Percentiles rank a stretch among this genome's conserved stretches.
Conservation (phyloP, 2,888 invertebrate species). For the Lithophane ornitopus region DNA sequence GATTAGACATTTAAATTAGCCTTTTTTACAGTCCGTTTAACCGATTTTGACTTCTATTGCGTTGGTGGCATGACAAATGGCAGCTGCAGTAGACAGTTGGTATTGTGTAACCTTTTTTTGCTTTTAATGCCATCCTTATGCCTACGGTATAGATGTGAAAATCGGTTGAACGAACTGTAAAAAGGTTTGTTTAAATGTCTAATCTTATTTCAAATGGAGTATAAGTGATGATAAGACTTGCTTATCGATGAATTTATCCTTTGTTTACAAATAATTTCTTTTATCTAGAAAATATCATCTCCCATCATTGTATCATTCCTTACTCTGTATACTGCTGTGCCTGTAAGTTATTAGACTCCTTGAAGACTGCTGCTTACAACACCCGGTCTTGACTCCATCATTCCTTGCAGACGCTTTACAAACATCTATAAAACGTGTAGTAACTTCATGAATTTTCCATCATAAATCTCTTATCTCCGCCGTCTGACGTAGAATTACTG, state of each 20-base stretch:
- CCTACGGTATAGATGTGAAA: too few relatives aligned
- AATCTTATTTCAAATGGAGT: too few relatives aligned
- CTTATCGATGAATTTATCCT: not conserved
- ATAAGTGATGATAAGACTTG: not conserved
- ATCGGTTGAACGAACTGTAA: too few relatives aligned
- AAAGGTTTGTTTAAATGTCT: too few relatives aligned
- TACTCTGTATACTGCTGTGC: not conserved
- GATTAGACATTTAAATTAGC: too few relatives aligned
- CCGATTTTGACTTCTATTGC: too few relatives aligned
- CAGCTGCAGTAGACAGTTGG: too few relatives aligned
- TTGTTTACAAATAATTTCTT: not conserved
- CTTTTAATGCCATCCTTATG: too few relatives aligned
- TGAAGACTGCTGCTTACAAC: not conserved
- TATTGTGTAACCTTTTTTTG: too few relatives aligned
- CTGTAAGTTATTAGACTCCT: not conserved
- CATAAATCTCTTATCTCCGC: conserved; percentile 51
- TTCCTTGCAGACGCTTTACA: not conserved
- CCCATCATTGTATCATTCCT: not conserved
- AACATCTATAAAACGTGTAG: conserved; percentile 5
- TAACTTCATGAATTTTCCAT: conserved; percentile 35
- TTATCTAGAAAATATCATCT: not conserved
- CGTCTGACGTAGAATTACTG: conserved; percentile 45
- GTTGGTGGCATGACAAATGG: too few relatives aligned
- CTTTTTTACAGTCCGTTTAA: too few relatives aligned
- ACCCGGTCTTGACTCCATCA: not conserved